A percentile compares a stretch with the other conserved stretches of the same genome.
Conservation (phyloP, 1,140 invertebrate genomes). For the Drosophila yakuba region DNA sequence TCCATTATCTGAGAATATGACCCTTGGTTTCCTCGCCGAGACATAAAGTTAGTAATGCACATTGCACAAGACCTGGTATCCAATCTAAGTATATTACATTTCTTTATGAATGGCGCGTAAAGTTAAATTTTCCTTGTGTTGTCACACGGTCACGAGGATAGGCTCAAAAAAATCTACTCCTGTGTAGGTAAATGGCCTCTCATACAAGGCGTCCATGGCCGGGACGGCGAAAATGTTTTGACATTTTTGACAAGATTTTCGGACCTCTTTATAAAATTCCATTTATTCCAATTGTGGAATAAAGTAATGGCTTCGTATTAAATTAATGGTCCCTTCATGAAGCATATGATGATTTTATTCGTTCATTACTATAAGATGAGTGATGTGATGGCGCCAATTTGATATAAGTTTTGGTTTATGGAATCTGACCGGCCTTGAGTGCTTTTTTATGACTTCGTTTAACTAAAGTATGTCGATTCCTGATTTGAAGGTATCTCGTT, state of each 20-base stretch:
- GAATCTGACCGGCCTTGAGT: background rate
- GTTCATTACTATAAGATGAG: background rate
- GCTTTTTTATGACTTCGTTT: background rate
- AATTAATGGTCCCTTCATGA: background rate
- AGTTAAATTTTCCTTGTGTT: too few species aligned
- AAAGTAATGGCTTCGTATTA: background rate
- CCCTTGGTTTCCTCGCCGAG: background rate
- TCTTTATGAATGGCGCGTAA: background rate
- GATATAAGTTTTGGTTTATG: background rate
- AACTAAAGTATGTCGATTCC: background rate
- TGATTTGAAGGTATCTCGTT: background rate
- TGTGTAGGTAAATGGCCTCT: background rate
- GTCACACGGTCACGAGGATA: background rate
- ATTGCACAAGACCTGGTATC: background rate
- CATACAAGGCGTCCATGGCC: too few species aligned
- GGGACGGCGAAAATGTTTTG: background rate
- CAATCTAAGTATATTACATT: background rate
- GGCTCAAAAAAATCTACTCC: background rate
- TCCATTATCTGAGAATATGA: constrained; percentile 9
- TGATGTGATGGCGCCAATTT: background rate
- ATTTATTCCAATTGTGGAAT: background rate
- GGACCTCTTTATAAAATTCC: too few species aligned
- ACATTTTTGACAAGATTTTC: background rate
- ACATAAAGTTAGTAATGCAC: constrained; percentile 4
- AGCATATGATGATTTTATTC: background rate